Evolutionary conservation across 1,140 invertebrate species (phyloP), one percentile per base, ranked within the genome.

Genomic region (Brachionus calyciflorus): DNA sequence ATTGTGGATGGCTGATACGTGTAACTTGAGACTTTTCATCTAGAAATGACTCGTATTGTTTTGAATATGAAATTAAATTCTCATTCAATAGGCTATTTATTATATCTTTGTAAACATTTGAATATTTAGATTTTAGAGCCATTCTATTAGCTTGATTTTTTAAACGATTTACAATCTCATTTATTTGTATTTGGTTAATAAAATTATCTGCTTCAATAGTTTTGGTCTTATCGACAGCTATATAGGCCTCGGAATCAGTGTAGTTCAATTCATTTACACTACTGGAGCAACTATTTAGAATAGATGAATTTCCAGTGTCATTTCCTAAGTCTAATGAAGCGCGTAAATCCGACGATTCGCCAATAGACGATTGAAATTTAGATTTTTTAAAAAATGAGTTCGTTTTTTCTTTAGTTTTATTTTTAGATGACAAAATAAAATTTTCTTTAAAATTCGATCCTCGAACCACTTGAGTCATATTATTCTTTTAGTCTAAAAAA

Each of bases 31-130:
- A n/a, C 30, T 33, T 12, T 17, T 60, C 55, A 10, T 46, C 60
- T 12, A 65, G n/a, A 65, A 24, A 65, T 7, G 41, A 44, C 19
- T 65, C 60, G 26, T 65, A 65, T n/a, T 65, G 37, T 65, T 65
- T 65, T 28, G 60, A 65, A 44, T 65, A 46, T 2, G 37, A 24
- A 24, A 65, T 65, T 21, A 65, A 21, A 44, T 65, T 65, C 4
- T 65, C 60, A 24, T 41, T 65, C 19, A 65, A 26, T 44, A 65
- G 21, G 10, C 60, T 44, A 12, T 14, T 65, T 28, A 65, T 44
- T 21, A 65, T 44, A 19, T 65, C 37, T 21, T 65, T 65, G 12
- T 44, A 65, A 19, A 37, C 40, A 7, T 41, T n/a, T 6, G 60
- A 65, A 14, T 65, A 41, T 14, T 65, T 65, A 12, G 60, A 44